Evolutionary conservation across 2,797 vertebrate genomes (phyloP).

Genomic region (Chloroceryle inda): DNA sequence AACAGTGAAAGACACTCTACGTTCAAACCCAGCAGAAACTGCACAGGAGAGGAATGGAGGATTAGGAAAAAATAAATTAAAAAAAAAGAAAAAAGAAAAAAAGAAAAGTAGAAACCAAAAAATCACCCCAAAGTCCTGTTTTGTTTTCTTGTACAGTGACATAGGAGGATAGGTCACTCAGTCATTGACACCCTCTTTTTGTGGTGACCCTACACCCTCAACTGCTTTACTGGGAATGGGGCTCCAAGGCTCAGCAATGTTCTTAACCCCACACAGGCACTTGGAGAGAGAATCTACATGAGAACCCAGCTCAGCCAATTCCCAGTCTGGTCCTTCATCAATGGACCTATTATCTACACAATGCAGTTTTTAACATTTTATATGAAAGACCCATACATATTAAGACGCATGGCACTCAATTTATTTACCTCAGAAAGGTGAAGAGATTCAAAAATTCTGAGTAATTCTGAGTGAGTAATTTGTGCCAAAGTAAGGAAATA

Average conservation of each 20-base stretch:
- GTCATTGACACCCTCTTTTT: rapidly evolving
- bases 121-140: neutral
- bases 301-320: neutral
- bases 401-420: neutral
- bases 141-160: neutral
- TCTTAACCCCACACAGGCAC: neutral
- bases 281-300: neutral
- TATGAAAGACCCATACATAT: slow-evolving; percentile 46
- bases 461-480: neutral
- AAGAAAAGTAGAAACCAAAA: neutral
- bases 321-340: slow-evolving; percentile 2
- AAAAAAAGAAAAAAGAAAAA: neutral
- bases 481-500: slow-evolving; percentile 41
- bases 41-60: neutral
- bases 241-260: neutral
- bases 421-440: slow-evolving; percentile 61
- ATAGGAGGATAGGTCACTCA: neutral
- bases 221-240: neutral
- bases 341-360: slow-evolving; percentile 43
- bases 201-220: neutral
- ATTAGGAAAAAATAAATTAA: neutral
- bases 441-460: slow-evolving; percentile 56
- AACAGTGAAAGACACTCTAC: neutral
- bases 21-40: neutral
- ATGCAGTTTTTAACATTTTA: slow-evolving; percentile 48